Conservation (phyloP, 2,888 invertebrate genomes). For the Bellardia pandia region DNA sequence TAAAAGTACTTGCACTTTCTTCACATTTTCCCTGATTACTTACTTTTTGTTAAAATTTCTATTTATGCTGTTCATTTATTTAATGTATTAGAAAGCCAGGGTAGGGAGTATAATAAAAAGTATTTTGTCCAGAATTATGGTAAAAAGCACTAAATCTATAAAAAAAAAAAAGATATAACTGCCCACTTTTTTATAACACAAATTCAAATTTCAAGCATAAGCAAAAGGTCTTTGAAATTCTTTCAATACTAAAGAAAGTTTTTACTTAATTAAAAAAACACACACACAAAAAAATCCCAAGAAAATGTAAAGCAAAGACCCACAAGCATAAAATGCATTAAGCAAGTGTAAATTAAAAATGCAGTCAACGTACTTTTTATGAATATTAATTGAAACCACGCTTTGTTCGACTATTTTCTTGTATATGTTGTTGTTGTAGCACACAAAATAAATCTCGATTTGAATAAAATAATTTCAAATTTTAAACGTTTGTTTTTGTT, state of each 20-base stretch:
- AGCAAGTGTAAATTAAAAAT: conserved; percentile 45
- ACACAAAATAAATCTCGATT: conserved; percentile 28
- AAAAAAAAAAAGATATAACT: no score
- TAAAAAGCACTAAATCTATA: no score
- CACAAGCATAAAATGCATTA: background rate
- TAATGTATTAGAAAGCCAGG: no score
- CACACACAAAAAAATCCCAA: conserved; percentile 1
- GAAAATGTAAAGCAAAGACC: background rate
- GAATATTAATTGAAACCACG: conserved; percentile 64
- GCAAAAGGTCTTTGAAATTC: background rate
- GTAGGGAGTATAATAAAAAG: no score
- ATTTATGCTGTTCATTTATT: no score
- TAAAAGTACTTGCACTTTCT: no score
- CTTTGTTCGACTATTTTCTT: conserved; percentile 41
- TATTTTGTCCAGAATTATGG: no score
- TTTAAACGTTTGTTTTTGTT: conserved; percentile 2
- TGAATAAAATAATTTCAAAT: background rate
- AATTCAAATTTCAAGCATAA: background rate
- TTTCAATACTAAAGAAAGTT: conserved; percentile 7
- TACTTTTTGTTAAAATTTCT: no score
- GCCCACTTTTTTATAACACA: no score
- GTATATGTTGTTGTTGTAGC: conserved; percentile 7
- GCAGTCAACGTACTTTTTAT: conserved; percentile 72
- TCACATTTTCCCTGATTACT: no score
- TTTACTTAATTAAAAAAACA: background rate